Conservation (phyloP, 2,797 vertebrate species). For the Ficedula albicollis region DNA sequence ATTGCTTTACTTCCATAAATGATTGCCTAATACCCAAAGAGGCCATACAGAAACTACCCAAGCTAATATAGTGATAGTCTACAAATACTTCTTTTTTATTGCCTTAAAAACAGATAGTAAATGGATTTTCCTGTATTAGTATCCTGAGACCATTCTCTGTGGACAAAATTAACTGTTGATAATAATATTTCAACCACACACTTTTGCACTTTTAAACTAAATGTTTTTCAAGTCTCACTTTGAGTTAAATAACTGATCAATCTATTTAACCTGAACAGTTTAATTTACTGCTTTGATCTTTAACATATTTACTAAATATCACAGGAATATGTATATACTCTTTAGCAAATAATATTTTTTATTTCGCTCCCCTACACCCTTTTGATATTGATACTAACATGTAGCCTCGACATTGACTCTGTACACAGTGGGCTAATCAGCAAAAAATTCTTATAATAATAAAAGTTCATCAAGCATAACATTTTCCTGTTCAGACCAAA, state of each 20-base stretch:
- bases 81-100: not conserved
- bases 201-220: not conserved
- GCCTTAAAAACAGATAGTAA: not conserved
- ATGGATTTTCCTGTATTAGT: not conserved
- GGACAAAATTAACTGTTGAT: not conserved
- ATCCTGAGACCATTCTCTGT: not conserved
- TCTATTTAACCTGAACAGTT: not conserved
- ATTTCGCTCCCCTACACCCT: not conserved
- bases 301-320: not conserved
- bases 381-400: not conserved
- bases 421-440: not conserved
- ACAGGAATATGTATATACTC: not conserved
- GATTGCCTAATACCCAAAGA: not conserved
- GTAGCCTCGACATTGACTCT: not conserved
- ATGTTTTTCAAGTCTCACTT: not conserved
- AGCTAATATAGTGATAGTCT: not conserved
- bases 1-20: not conserved
- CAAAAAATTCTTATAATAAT: not conserved
- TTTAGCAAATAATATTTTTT: not conserved
- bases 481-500: not conserved
- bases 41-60: not conserved
- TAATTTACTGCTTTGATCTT: not conserved
- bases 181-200: not conserved
- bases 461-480: not conserved
- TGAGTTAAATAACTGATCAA: not conserved